These are phyloP conservation scores for Haemorhous mexicanus DNA, from an alignment of 2,113 vertebrate genomes.

Conservation along the genomic window DNA sequence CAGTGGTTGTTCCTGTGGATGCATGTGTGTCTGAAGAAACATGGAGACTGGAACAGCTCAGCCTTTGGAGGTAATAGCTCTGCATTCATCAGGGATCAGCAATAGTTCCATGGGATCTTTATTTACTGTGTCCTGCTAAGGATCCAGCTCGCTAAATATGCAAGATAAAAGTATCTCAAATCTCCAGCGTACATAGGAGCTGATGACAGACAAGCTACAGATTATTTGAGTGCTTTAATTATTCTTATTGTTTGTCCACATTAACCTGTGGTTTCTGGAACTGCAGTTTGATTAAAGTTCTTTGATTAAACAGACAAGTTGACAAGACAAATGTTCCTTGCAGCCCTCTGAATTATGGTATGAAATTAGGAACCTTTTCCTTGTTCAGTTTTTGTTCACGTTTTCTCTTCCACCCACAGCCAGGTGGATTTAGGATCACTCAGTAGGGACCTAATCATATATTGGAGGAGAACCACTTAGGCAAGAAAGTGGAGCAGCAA, in stretches of 20 bases:
- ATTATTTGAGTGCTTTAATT: slow-evolving; percentile 31
- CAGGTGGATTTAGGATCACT: neutral
- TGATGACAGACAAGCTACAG: neutral
- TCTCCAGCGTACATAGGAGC: neutral
- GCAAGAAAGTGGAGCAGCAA: accelerated
- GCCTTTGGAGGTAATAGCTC: neutral
- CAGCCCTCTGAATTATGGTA: neutral
- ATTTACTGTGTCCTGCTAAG: neutral
- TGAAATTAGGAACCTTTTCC: neutral
- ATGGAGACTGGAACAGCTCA: neutral
- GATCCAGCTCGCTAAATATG: neutral
- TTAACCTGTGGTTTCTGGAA: slow-evolving; percentile 16
- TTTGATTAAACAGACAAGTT: slow-evolving; percentile 5
- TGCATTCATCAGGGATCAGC: neutral
- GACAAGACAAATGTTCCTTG: neutral
- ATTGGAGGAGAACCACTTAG: neutral
- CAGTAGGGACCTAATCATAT: neutral
- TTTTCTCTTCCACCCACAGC: neutral
- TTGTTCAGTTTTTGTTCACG: neutral
- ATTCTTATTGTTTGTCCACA: neutral
- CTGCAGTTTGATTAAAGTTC: slow-evolving; percentile 24
- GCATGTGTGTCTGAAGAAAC: neutral
- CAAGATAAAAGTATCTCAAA: neutral
- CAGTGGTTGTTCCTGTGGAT: neutral
- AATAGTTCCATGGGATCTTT: neutral